phyloP scores from a whole-genome alignment of 2,888 invertebrate genomes.

The Limnephilus rhombicus region DNA sequence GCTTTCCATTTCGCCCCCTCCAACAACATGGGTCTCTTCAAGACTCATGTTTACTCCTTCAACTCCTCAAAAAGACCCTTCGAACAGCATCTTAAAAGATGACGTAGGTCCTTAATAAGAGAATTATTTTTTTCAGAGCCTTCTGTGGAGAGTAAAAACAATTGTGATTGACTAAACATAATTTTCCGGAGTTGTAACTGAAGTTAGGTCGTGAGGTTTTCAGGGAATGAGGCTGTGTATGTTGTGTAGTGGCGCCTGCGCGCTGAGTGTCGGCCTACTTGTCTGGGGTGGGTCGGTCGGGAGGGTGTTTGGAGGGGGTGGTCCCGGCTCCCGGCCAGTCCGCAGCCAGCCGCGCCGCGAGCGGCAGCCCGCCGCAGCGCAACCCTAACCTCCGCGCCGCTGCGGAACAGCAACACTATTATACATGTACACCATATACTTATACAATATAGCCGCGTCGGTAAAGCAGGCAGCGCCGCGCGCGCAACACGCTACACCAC shows the following conservation, averaged over 20 bases:
- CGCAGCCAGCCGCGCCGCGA: conserved; percentile 72
- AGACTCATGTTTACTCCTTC: too few species aligned
- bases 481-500: conserved; percentile 50
- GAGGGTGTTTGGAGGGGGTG: conserved; percentile 68
- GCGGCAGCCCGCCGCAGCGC: conserved; percentile 68
- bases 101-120: too few species aligned
- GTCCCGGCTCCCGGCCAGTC: conserved; percentile 71
- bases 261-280: conserved; percentile 51
- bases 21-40: too few species aligned
- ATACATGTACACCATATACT: neutral
- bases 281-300: conserved; percentile 67
- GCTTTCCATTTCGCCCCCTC: too few species aligned
- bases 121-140: too few species aligned
- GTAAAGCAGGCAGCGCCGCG: conserved; percentile 58
- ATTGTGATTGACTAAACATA: too few species aligned
- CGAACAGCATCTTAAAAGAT: too few species aligned
- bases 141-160: too few species aligned
- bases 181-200: neutral
- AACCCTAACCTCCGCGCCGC: conserved; percentile 52
- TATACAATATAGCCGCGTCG: conserved; percentile 45
- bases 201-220: conserved; percentile 29
- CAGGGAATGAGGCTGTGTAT: conserved; percentile 8
- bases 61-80: too few species aligned
- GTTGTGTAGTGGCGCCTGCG: neutral
- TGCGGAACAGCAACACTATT: conserved; percentile 6